Evolutionary conservation across 2,113 vertebrate genomes (phyloP), one percentile per base, ranked within the genome.

Genomic region (Oreotrochilus melanogaster): DNA sequence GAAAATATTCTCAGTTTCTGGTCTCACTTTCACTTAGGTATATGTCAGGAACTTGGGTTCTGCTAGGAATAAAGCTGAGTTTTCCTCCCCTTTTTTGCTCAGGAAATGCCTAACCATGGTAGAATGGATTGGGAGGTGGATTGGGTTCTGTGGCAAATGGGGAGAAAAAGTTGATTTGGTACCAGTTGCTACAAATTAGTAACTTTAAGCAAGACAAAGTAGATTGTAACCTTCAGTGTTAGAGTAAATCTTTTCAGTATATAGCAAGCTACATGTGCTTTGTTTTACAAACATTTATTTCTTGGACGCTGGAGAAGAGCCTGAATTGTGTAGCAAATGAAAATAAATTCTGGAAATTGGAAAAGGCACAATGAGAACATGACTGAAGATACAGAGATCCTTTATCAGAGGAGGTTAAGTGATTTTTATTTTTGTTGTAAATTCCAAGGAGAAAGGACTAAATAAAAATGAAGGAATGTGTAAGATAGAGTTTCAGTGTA

Each of bases 241-340:
- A 62, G 37, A 61, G 47, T 71, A 72, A 89, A 69, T 81, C 56
- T 75, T 71, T 10, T 61, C 17, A 9, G 35, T 58, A 69, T 60
- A 28, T 10, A 91, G 69, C 39, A 64, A 78, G 48, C 64, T 74
- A 21, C 18, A 11, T 66, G 53, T 19, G 64, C 79, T 86, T 90
- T 45, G 28, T 74, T 94, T 78, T 78, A 56, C 71, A 93, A 78
- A 48, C 45, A 28, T 62, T 24, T 67, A 4, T 86, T 70, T 83
- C 57, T 67, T 84, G 86, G 60, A 43, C 75, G 72, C 65, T 94
- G 79, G 43, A 86, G 70, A 51, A 89, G 37, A 92, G 79, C 79
- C 48, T 56, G 35, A 57, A 62, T 43, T 47, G 31, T 50, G 81
- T 31, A 82, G 58, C 22, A 79, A 78, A 70, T 70, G 57, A 82